A percentile compares a stretch with the other conserved stretches of the same genome.
These are phyloP conservation scores for Amblyopsis rosae DNA, from an alignment of 2,113 vertebrate genomes.

Conservation along the genomic window DNA sequence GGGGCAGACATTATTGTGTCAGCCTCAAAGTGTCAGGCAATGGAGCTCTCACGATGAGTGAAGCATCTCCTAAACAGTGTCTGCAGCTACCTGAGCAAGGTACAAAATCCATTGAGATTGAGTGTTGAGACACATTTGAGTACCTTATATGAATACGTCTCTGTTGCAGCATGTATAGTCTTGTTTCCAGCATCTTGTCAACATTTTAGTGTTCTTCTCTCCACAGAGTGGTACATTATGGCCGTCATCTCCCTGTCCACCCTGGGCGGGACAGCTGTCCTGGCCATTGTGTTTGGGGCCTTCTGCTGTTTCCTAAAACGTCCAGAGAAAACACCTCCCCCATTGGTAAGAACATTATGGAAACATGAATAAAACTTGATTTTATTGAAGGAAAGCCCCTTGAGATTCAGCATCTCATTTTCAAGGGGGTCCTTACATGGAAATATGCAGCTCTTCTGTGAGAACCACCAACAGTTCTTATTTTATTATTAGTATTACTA, in stretches of 20 bases:
- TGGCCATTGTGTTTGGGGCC: conserved; percentile 6
- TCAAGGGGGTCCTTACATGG: background rate
- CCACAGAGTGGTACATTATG: conserved; percentile 49
- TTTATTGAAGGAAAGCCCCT: background rate
- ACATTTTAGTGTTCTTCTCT: conserved; percentile 7
- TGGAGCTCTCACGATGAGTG: background rate
- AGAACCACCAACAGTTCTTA: background rate
- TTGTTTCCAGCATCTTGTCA: background rate
- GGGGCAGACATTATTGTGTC: conserved; percentile 69
- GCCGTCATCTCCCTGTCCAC: conserved; percentile 30
- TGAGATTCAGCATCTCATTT: background rate
- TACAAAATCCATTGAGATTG: conserved; percentile 26
- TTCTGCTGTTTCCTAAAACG: conserved; percentile 59
- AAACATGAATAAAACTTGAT: background rate
- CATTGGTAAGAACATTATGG: conserved; percentile 60
- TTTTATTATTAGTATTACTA: background rate
- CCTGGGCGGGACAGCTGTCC: conserved; percentile 26
- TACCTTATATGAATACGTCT: background rate
- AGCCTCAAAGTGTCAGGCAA: conserved; percentile 31
- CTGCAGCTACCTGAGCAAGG: conserved; percentile 63
- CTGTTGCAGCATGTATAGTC: background rate
- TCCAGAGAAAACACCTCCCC: conserved; percentile 67
- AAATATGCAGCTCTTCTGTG: no score
- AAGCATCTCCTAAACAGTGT: conserved; percentile 51
- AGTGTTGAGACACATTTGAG: background rate